phyloP scores from a whole-genome alignment of 1,140 invertebrate genomes.

The Radopholus similis region DNA sequence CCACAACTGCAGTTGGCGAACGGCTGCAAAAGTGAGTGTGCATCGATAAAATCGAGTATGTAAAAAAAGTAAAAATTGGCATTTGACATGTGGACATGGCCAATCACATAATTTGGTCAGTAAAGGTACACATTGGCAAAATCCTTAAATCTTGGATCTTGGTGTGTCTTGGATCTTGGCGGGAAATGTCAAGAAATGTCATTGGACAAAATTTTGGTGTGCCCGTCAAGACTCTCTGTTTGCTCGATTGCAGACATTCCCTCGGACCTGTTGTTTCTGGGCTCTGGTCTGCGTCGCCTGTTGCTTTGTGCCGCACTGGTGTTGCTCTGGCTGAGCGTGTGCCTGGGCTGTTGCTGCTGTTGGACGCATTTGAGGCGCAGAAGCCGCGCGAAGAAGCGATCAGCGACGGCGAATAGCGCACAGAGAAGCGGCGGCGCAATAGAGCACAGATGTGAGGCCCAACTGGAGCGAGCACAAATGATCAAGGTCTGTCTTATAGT shows the following conservation, averaged over 20 bases:
- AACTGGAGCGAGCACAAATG: background rate
- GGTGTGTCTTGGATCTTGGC: background rate
- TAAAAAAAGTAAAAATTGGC: background rate
- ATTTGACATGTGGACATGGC: background rate
- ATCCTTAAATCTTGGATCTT: background rate
- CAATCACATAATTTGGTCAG: background rate
- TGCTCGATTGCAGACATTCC: slow-evolving; percentile 19
- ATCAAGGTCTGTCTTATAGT: background rate
- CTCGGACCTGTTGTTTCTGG: slow-evolving; percentile 9
- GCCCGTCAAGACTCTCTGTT: background rate
- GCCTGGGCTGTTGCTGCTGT: slow-evolving; percentile 26
- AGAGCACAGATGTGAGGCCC: background rate
- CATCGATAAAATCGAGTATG: background rate
- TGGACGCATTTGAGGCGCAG: slow-evolving; percentile 7
- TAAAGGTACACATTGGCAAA: background rate
- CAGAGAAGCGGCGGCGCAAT: background rate
- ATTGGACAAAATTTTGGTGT: background rate
- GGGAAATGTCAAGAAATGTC: background rate
- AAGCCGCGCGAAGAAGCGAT: slow-evolving; percentile 3
- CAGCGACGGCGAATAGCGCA: background rate
- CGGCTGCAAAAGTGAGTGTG: slow-evolving; percentile 19
- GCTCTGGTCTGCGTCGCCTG: slow-evolving; percentile 16
- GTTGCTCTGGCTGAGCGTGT: slow-evolving; percentile 7
- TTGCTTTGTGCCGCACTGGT: slow-evolving; percentile 13
- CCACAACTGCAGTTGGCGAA: slow-evolving; percentile 15